A percentile compares a stretch with the other conserved stretches of the same genome.
Conservation (phyloP, 2,888 invertebrate genomes). For the Fissipunctia ypsillon region DNA sequence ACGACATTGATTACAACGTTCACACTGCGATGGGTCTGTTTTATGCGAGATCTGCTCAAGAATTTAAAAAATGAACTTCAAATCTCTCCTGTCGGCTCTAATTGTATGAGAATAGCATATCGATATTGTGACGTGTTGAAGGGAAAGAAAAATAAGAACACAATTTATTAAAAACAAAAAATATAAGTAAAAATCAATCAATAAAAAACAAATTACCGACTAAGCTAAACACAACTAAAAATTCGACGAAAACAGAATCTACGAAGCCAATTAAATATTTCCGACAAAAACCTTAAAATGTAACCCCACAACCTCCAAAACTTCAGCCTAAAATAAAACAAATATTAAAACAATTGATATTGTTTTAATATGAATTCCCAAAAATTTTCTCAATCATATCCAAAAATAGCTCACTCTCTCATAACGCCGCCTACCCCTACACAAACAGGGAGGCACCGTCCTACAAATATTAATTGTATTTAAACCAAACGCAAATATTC, state of each 20-base stretch:
- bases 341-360: too few species aligned
- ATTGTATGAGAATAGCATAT: neutral
- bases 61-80: neutral
- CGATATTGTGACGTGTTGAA: neutral
- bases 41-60: slow-evolving; percentile 52
- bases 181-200: neutral
- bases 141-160: neutral
- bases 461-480: slow-evolving; percentile 80
- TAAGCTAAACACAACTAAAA: too few species aligned
- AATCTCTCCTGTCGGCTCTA: neutral
- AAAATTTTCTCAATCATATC: neutral
- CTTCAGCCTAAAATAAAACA: neutral
- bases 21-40: slow-evolving; percentile 62
- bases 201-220: too few species aligned
- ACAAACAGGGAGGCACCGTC: slow-evolving; percentile 66
- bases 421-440: slow-evolving; percentile 59
- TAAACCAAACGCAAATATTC: slow-evolving; percentile 69
- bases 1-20: slow-evolving; percentile 79
- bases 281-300: neutral
- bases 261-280: neutral
- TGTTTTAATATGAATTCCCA: too few species aligned
- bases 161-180: neutral
- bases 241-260: neutral
- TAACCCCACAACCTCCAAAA: neutral
- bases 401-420: slow-evolving; percentile 12